Percentiles rank a stretch among this genome's conserved stretches.
Evolutionary conservation across 2,888 invertebrate genomes (phyloP).

Genomic region (Campoletis raptor): DNA sequence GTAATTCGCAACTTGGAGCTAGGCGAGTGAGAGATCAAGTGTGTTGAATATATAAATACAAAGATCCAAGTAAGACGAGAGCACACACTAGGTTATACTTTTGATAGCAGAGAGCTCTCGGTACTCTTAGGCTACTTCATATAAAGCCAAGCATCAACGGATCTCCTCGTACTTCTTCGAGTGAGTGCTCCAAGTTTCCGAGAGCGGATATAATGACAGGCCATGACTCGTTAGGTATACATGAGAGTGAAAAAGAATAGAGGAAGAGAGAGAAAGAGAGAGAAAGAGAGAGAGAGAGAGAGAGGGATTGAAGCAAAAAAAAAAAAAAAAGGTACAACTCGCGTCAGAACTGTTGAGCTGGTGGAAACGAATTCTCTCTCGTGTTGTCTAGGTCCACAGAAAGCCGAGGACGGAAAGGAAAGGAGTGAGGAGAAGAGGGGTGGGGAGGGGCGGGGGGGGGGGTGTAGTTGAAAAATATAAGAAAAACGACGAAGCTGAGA

Average conservation of each 20-base stretch:
- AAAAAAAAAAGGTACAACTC: slow-evolving; percentile 41
- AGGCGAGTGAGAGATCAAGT: slow-evolving; percentile 33
- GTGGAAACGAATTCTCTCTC: slow-evolving; percentile 37
- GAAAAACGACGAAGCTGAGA: slow-evolving; percentile 16
- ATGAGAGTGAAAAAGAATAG: slow-evolving; percentile 68
- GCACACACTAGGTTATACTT: slow-evolving; percentile 16
- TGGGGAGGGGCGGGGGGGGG: too few species aligned
- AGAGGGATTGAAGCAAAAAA: slow-evolving; percentile 45
- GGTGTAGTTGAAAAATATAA: background rate
- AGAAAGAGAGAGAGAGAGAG: slow-evolving; percentile 50
- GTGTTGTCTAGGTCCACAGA: slow-evolving; percentile 25
- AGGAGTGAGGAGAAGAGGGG: background rate
- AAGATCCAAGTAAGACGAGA: slow-evolving; percentile 10
- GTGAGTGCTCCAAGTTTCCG: slow-evolving; percentile 73
- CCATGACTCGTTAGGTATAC: slow-evolving; percentile 82
- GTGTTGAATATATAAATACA: slow-evolving; percentile 26
- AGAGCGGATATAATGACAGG: slow-evolving; percentile 84
- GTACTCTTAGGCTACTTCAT: slow-evolving; percentile 4
- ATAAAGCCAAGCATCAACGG: slow-evolving; percentile 21
- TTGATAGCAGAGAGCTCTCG: slow-evolving; percentile 13
- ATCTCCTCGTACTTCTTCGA: slow-evolving; percentile 32
- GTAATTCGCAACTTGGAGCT: slow-evolving; percentile 52
- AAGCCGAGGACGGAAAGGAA: background rate
- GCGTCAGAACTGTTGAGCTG: slow-evolving; percentile 48
- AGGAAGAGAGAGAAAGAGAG: slow-evolving; percentile 31